These are phyloP conservation scores for Archocentrus centrarchus DNA, from an alignment of 2,113 vertebrate species.

Conservation along the genomic window DNA sequence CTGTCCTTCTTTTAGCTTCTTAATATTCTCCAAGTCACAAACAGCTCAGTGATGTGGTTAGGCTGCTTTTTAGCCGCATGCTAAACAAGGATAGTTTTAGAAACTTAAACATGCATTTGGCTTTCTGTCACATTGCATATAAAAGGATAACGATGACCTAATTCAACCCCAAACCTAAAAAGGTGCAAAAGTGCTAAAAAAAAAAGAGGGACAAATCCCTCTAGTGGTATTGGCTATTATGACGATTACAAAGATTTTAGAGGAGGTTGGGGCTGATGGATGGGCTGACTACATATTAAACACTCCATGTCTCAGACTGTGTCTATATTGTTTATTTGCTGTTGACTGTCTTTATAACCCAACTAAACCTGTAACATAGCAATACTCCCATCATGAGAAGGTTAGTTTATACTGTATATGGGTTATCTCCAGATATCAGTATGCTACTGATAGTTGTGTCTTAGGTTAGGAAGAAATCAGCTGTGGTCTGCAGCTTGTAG, in stretches of 20 bases:
- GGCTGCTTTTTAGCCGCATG: not conserved
- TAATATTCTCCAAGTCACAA: too few species aligned
- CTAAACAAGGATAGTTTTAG: not conserved
- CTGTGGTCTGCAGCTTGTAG: not conserved
- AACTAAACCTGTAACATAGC: not conserved
- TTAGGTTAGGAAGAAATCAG: not conserved
- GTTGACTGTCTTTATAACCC: not conserved
- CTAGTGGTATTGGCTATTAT: not conserved
- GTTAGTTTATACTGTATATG: too few species aligned
- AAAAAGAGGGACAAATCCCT: not conserved
- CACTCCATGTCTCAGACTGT: not conserved
- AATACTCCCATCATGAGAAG: not conserved
- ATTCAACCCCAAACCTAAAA: not conserved
- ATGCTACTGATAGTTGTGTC: not conserved
- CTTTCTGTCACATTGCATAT: not conserved
- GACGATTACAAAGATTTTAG: not conserved
- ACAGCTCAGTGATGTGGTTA: not conserved
- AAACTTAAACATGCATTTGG: not conserved
- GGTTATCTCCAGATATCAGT: not conserved
- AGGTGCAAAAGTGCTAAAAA: not conserved
- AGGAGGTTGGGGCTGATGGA: not conserved
- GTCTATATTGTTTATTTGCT: not conserved
- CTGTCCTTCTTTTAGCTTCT: not conserved
- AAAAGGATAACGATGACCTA: not conserved
- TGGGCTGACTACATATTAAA: not conserved